Evolutionary conservation across 2,797 vertebrate species (phyloP), one percentile per base, ranked within the genome.

Genomic region (Petrocephalus sullivani): DNA sequence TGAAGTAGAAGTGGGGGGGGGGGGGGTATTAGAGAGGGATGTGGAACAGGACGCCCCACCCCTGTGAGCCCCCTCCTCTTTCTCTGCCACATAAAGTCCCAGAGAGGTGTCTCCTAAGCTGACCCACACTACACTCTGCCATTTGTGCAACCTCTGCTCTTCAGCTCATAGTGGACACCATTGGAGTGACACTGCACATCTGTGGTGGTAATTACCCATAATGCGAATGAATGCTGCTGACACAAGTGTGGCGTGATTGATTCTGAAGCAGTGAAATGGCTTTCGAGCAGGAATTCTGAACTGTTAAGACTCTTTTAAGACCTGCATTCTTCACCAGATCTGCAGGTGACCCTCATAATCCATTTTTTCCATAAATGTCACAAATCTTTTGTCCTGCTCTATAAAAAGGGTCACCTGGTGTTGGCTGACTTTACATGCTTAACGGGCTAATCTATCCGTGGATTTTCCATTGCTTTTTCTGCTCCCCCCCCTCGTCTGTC

Each of bases 1-100:
- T 61, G 57, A 86, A 89, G 88, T 67, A 88, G 92, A 88, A 61
- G 75, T 19, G 28, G 85, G 14, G 75, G 75, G 41, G 28, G 85
- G 14, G 75, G 75, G 41, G 41, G n/a, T 21, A 8, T 49, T 49
- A 78, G 41, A 2, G 41, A 49, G 16, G 71, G 71, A 78, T 78
- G 33, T 21, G 8, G 53, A 23, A 58, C 37, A 61, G 84, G 56
- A 89, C 53, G 64, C 86, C 86, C 86, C 71, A 21, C 58, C 46
- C 21, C 56, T 82, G 86, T 9, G 88, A 75, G 28, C 78, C 87
- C 88, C 89, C 87, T 53, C 46, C 49, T 28, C 51, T 58, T 49
- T 21, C 19, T 49, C 41, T n/a, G 75, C 16, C 23, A 6, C 9
- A 23, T n/a, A 71, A 33, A 51, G 14, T 21, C 82, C 37, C 58